A percentile compares a stretch with the other conserved stretches of the same genome.
Conservation (phyloP, 2,888 invertebrate genomes). For the Pegoplata infirma region DNA sequence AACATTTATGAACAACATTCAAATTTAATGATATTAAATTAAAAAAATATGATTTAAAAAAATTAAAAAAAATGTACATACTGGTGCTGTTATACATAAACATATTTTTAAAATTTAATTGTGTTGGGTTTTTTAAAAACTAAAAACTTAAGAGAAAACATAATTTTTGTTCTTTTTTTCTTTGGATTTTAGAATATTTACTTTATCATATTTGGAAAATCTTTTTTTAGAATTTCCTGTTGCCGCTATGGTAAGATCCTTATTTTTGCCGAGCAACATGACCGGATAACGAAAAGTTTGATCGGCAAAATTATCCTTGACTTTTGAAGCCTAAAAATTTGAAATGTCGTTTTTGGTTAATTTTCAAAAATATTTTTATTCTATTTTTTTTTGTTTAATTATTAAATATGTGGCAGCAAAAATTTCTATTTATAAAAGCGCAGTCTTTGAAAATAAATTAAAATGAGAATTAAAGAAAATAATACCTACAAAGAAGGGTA, state of each 20-base stretch:
- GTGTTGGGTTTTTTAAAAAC: background rate
- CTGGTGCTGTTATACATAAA: background rate
- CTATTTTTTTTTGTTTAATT: no score
- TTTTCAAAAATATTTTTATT: slow-evolving; percentile 11
- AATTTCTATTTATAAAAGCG: slow-evolving; percentile 30
- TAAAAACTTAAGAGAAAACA: background rate
- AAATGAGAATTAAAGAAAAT: slow-evolving; percentile 22
- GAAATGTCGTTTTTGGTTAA: slow-evolving; percentile 33
- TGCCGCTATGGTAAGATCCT: slow-evolving; percentile 76
- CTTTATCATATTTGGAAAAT: slow-evolving; percentile 77
- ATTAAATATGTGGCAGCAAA: background rate
- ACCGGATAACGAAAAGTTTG: slow-evolving; percentile 77
- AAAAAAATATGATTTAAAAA: background rate
- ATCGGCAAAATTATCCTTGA: slow-evolving; percentile 70
- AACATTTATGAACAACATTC: background rate
- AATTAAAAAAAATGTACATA: background rate
- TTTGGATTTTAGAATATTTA: slow-evolving; percentile 76
- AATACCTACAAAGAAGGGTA: background rate
- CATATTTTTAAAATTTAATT: background rate
- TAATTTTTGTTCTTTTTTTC: background rate
- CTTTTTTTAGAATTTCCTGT: slow-evolving; percentile 77
- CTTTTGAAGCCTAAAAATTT: slow-evolving; percentile 66
- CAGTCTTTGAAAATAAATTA: slow-evolving; percentile 22
- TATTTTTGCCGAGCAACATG: slow-evolving; percentile 77
- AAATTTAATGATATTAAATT: background rate